Base-by-base conservation (phyloP, 2,888 invertebrate genomes). In the Drosophila pseudotalamancana region DNA sequence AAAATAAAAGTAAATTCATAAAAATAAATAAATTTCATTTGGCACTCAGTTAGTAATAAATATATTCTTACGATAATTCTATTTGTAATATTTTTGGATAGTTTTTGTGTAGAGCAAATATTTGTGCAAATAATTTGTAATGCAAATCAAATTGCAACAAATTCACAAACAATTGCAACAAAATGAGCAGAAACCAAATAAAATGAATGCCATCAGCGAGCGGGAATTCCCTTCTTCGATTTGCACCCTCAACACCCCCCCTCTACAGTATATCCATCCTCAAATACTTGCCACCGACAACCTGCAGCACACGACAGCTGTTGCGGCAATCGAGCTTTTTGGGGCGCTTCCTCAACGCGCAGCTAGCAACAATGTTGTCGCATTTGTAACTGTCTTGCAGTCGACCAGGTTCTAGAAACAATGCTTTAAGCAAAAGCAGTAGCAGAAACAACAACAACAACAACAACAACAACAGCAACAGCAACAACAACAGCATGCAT, bases 301-400 rank as follows among this genome's bases (percentile, higher is more conserved):
- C 6, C 18, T 45, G 56, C 60, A 67, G 35, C 57, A 65, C 46
- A 55, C 67, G 54, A 67, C 74, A 77, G 72, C 51, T 63, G 75
- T 60, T 72, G 75, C 54, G 62, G 64, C 81, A 69, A 69, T 75
- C 53, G 62, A 65, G 65, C 35, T 64, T 43, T 54, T 51, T 46
- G 45, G 53, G 63, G 42, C 49, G 29, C 50, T 53, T 57, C 63
- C 34, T 43, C 39, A 57, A 32, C 42, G 43, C 39, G 68, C 34
- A 42, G 50, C 39, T 29, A 35, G 82, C 82, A 85, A 82, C 85
- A 82, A 85, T 82, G 81, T 82, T 77, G 81, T 79, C 81, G 85
- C 81, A 85, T 82, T 82, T 79, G 81, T 85, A 85, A 79, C 82
- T 79, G 81, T 82, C 81, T 82, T 81, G 74, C 79, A 71, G 74